Conservation (phyloP, 2,888 invertebrate genomes). For the Campoletis raptor region DNA sequence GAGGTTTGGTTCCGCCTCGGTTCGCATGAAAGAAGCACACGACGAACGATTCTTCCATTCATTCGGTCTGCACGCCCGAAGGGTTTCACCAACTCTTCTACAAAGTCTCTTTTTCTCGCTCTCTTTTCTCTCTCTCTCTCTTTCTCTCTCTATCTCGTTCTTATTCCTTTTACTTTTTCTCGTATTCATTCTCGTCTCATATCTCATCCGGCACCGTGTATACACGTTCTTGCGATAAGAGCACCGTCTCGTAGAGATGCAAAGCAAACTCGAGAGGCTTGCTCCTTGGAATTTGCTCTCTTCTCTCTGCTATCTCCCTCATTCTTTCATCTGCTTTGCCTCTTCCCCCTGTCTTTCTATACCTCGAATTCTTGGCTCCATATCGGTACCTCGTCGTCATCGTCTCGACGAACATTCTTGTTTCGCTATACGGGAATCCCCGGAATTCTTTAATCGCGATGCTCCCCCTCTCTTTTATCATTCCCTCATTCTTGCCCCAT, state of each 20-base stretch:
- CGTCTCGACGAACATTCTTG: slow-evolving; percentile 65
- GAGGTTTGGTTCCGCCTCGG: slow-evolving; percentile 60
- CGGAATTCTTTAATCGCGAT: slow-evolving; percentile 61
- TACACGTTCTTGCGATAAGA: slow-evolving; percentile 74
- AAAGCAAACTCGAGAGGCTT: slow-evolving; percentile 72
- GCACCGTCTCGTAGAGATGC: slow-evolving; percentile 57
- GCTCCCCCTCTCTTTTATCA: slow-evolving; percentile 10
- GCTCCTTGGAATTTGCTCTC: slow-evolving; percentile 60
- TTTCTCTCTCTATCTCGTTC: not conserved
- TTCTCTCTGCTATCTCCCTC: slow-evolving; percentile 38
- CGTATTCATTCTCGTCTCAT: slow-evolving; percentile 52
- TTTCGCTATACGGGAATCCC: slow-evolving; percentile 47
- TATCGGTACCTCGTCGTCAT: slow-evolving; percentile 50
- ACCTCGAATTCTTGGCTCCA: slow-evolving; percentile 34
- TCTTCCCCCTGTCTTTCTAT: not conserved
- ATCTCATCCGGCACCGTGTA: slow-evolving; percentile 65
- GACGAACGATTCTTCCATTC: slow-evolving; percentile 61
- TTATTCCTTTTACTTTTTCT: slow-evolving; percentile 27
- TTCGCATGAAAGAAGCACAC: slow-evolving; percentile 61
- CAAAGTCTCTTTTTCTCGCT: not conserved
- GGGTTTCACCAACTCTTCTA: slow-evolving; percentile 22
- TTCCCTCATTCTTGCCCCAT: not conserved
- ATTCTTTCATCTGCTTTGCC: not conserved
- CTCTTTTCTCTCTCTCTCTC: slow-evolving; percentile 14
- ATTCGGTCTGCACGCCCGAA: slow-evolving; percentile 54